phyloP scores from a whole-genome alignment of 1,140 invertebrate genomes.

The Triops longicaudatus region DNA sequence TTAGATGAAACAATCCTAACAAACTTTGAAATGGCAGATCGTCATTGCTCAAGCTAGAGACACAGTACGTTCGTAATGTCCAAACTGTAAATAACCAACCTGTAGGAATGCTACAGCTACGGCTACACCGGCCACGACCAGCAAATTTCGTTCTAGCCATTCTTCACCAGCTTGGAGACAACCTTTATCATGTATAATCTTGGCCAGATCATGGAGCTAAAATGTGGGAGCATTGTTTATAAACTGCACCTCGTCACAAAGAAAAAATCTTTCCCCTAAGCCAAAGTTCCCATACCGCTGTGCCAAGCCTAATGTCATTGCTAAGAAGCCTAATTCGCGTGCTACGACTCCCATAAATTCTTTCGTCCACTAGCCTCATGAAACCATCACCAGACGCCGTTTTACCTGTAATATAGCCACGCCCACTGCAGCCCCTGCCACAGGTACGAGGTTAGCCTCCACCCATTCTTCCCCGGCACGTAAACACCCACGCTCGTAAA shows the following conservation, averaged over 20 bases:
- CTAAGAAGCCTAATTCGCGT: background rate
- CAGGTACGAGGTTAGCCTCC: constrained; percentile 78
- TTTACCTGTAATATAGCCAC: constrained; percentile 75
- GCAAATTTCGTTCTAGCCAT: constrained; percentile 88
- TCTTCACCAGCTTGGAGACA: constrained; percentile 86
- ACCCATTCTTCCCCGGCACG: constrained; percentile 88
- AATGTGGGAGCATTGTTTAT: background rate
- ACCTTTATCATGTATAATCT: constrained; percentile 85
- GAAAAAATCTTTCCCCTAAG: background rate
- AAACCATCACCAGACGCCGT: background rate
- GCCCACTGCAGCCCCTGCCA: constrained; percentile 70
- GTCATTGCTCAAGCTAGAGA: background rate
- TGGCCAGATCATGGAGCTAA: constrained; percentile 37
- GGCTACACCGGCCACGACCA: constrained; percentile 75
- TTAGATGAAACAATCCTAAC: background rate
- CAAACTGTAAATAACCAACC: constrained; percentile 52
- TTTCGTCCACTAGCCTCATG: background rate
- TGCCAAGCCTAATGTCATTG: background rate
- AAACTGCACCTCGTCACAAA: background rate
- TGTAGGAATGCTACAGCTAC: constrained; percentile 81
- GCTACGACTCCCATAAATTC: background rate
- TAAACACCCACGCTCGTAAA: constrained; percentile 89
- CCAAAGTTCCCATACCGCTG: background rate
- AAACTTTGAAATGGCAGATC: background rate
- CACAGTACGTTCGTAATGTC: background rate